Conservation (phyloP, 2,797 vertebrate species). For the Geotria australis region DNA sequence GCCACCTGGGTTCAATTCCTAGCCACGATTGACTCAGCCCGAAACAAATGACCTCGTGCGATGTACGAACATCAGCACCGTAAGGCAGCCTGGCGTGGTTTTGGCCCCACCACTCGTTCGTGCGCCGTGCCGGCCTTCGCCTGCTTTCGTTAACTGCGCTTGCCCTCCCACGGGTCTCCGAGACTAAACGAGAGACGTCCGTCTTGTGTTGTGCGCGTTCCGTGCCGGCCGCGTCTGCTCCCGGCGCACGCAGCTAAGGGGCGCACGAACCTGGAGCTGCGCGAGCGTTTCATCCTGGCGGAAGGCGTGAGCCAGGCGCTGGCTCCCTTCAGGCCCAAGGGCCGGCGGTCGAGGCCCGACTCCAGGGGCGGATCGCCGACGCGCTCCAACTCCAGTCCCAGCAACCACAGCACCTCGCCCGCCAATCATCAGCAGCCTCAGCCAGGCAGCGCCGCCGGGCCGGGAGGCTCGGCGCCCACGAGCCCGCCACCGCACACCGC, state of each 20-base stretch:
- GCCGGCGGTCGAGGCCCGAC: slow-evolving; percentile 67
- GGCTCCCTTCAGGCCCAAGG: slow-evolving; percentile 64
- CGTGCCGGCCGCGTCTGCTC: slow-evolving; percentile 19
- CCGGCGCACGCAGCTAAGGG: slow-evolving; percentile 32
- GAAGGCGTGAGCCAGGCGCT: slow-evolving; percentile 67
- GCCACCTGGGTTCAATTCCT: too few species aligned
- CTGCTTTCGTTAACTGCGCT: too few species aligned
- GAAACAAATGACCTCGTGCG: too few species aligned
- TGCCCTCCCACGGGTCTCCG: neutral
- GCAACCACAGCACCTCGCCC: slow-evolving; percentile 60
- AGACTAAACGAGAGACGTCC: neutral
- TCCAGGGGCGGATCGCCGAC: slow-evolving; percentile 75
- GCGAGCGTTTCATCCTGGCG: slow-evolving; percentile 86
- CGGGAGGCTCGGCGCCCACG: too few species aligned
- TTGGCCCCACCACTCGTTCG: too few species aligned
- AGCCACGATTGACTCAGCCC: too few species aligned
- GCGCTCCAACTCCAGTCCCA: slow-evolving; percentile 70
- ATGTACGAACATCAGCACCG: too few species aligned
- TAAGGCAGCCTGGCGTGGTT: too few species aligned
- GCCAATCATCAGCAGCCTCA: neutral
- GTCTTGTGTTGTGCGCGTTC: neutral
- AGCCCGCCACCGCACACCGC: too few species aligned
- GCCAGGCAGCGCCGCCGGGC: too few species aligned
- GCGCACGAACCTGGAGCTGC: slow-evolving; percentile 72
- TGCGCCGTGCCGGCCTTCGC: too few species aligned